Evolutionary conservation across 2,113 vertebrate genomes (phyloP), one percentile per base, ranked within the genome.

Genomic region (Thunnus thynnus): DNA sequence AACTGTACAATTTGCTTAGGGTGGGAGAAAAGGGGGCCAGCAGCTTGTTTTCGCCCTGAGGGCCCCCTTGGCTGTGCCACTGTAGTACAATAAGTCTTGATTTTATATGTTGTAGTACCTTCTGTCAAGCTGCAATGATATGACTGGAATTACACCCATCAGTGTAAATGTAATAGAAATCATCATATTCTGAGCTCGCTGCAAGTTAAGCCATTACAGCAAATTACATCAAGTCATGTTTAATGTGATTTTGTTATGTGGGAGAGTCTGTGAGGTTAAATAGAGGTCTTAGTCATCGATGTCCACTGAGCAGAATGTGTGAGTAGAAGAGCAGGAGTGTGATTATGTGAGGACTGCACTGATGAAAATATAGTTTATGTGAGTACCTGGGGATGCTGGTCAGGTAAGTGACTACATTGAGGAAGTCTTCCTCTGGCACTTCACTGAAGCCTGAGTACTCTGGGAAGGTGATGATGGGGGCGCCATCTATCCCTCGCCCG

Each of bases 401-500:
- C 91, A 99, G 94, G 72, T 99, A 99, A 0, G 97, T 98, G 76
- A 98, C 94, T 13, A 98, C 97, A 0, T 98, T 99, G 65, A 98
- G 91, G 86, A 99, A 99, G 88, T 99, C 98, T 0, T 98, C 97
- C 25, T 99, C 96, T 0, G 96, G 93, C 80, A 98, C 96, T 51
- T 97, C 97, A 16, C 95, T 96, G 91, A 99, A 99, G 61, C 94
- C 95, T 58, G 96, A 95, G 87, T 95, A 97, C 84, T 99, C 98
- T 61, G 97, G 97, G 73, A 98, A 97, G 1, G 96, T 97, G 91
- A 98, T 98, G 86, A 98, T 98, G 0, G 98, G 97, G 2, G 98
- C 97, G 0, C 97, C 97, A 63, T 98, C 97, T 76, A 96, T 96
- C n/a, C 97, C 97, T 93, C 96, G 94, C 68, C 98, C 97, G 86